Conservation (phyloP, 2,113 vertebrate species). For the Heterochromis multidens region DNA sequence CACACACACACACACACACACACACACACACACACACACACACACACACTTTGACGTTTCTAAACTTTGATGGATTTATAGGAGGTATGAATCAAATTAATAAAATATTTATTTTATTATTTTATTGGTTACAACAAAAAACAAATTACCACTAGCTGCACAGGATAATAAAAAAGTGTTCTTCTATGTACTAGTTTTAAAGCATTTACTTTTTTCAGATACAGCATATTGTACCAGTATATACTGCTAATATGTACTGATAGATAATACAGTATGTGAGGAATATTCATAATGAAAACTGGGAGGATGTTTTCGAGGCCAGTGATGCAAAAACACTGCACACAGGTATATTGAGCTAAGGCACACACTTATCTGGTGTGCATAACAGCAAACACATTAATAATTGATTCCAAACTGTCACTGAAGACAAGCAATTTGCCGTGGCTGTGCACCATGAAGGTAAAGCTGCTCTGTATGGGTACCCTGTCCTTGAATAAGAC, state of each 20-base stretch:
- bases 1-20: neutral
- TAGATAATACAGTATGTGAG: neutral
- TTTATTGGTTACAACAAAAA: neutral
- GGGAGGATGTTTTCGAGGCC: neutral
- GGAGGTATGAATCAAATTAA: neutral
- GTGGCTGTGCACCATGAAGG: neutral
- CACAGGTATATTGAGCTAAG: neutral
- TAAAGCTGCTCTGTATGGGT: constrained; percentile 9
- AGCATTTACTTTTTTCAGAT: neutral
- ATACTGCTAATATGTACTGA: neutral
- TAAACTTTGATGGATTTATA: neutral
- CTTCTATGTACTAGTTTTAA: accelerated
- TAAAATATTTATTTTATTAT: neutral
- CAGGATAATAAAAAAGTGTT: neutral
- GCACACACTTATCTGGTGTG: neutral
- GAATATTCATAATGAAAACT: neutral
- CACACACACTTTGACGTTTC: neutral
- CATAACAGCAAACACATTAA: neutral
- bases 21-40: neutral
- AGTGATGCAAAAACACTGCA: neutral
- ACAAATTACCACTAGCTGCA: neutral
- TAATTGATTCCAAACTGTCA: constrained; percentile 32
- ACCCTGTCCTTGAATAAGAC: neutral
- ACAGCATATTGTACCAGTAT: neutral
- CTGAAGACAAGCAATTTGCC: neutral